Evolutionary conservation across 2,888 invertebrate species (phyloP).

Genomic region (Pseudococcus viburni): DNA sequence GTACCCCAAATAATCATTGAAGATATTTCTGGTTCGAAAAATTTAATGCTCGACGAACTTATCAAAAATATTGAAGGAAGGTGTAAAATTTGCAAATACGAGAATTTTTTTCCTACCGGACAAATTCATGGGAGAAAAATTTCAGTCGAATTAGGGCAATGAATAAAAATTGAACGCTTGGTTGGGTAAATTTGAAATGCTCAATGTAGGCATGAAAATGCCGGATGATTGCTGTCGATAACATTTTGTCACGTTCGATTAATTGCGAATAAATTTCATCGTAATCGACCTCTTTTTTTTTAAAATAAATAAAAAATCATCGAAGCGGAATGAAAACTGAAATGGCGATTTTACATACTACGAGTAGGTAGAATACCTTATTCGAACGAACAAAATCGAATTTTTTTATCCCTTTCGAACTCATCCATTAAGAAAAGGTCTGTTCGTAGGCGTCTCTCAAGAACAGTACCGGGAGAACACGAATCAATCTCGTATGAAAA

Average conservation of each 20-base stretch:
- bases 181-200: background rate
- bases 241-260: background rate
- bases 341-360: background rate
- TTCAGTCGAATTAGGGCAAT: background rate
- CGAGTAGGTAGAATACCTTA: background rate
- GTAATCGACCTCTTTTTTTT: background rate
- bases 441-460: conserved; percentile 6
- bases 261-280: conserved; percentile 4
- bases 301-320: background rate
- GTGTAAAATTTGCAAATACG: background rate
- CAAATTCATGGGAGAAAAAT: background rate
- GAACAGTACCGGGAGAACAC: background rate
- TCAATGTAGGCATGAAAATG: background rate
- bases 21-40: too few species aligned
- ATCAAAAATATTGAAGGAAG: background rate
- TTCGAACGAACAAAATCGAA: background rate
- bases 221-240: background rate
- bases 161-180: background rate
- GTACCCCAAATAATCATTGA: too few species aligned
- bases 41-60: too few species aligned
- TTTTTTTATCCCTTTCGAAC: background rate
- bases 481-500: conserved; percentile 5
- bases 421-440: background rate
- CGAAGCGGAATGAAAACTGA: background rate
- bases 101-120: background rate